phyloP scores from a whole-genome alignment of 2,113 vertebrate genomes.

The Colius striatus region DNA sequence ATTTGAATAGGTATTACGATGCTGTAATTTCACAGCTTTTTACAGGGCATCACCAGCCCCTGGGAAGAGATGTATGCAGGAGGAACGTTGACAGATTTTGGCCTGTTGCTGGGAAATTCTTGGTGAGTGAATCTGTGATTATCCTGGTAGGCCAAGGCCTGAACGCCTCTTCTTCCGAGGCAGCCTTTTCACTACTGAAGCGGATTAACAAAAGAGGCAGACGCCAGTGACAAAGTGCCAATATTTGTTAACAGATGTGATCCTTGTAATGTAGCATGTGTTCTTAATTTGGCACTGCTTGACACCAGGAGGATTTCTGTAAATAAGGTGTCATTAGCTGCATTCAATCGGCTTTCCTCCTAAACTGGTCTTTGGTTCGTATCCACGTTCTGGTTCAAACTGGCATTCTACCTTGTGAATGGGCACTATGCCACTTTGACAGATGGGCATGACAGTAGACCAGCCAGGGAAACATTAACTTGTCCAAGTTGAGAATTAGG shows the following conservation, averaged over 20 bases:
- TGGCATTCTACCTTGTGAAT: constrained; percentile 57
- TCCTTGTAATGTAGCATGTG: constrained; percentile 64
- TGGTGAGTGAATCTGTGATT: constrained; percentile 15
- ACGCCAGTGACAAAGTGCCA: constrained; percentile 58
- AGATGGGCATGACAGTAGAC: constrained; percentile 73
- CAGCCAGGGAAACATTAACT: constrained; percentile 72
- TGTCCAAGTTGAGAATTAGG: constrained; percentile 61
- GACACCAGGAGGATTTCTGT: constrained; percentile 63
- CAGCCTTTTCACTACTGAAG: constrained; percentile 40
- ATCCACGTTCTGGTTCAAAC: constrained; percentile 35
- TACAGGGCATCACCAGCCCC: not conserved
- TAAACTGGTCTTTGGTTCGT: constrained; percentile 55
- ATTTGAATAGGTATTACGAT: constrained; percentile 1
- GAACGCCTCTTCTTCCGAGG: not conserved
- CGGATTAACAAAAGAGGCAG: constrained; percentile 58
- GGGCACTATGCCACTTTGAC: constrained; percentile 74
- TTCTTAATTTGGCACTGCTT: constrained; percentile 71
- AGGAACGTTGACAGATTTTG: not conserved
- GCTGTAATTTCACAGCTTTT: constrained; percentile 41
- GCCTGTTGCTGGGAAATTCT: not conserved
- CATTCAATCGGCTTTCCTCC: constrained; percentile 36
- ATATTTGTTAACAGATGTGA: constrained; percentile 62
- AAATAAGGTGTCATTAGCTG: constrained; percentile 67
- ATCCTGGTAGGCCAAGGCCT: not conserved
- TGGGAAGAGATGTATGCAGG: not conserved